Conservation (phyloP, 2,797 vertebrate species). For the Eulemur albifrons region DNA sequence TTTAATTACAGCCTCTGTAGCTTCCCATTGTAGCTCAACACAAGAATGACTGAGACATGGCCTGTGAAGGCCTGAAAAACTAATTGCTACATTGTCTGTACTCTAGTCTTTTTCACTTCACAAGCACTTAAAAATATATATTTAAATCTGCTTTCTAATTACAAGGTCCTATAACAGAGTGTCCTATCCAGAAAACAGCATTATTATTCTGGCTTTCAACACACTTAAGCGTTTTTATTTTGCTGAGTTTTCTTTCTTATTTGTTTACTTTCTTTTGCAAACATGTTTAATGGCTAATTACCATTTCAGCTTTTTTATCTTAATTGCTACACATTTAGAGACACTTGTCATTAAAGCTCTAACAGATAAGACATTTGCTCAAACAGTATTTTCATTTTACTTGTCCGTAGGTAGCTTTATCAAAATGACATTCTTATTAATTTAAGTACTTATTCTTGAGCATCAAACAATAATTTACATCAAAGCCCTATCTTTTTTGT, state of each 20-base stretch:
- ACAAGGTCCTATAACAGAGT: conserved; percentile 71
- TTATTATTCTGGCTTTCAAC: conserved; percentile 75
- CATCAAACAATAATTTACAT: conserved; percentile 48
- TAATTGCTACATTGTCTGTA: conserved; percentile 76
- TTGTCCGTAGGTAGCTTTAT: conserved; percentile 23
- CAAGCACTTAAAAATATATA: conserved; percentile 71
- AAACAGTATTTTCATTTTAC: conserved; percentile 70
- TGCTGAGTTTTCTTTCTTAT: conserved; percentile 75
- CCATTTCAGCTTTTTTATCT: conserved; percentile 75
- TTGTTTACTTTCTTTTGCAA: conserved; percentile 76
- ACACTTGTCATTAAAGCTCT: conserved; percentile 71
- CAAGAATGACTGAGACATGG: conserved; percentile 24
- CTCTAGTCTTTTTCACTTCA: conserved; percentile 63
- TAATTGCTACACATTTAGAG: conserved; percentile 79
- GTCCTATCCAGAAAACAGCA: conserved; percentile 71
- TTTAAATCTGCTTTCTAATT: conserved; percentile 79
- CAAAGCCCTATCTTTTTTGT: conserved; percentile 28
- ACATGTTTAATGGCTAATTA: conserved; percentile 80
- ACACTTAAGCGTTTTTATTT: conserved; percentile 76
- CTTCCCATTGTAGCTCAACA: conserved; percentile 10
- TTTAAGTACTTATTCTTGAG: conserved; percentile 8
- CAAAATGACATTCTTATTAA: conserved; percentile 45
- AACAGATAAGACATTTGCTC: conserved; percentile 68
- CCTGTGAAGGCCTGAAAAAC: conserved; percentile 62
- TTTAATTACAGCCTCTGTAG: conserved; percentile 15